Evolutionary conservation across 2,888 invertebrate species (phyloP).

Genomic region (Myathropa florea): DNA sequence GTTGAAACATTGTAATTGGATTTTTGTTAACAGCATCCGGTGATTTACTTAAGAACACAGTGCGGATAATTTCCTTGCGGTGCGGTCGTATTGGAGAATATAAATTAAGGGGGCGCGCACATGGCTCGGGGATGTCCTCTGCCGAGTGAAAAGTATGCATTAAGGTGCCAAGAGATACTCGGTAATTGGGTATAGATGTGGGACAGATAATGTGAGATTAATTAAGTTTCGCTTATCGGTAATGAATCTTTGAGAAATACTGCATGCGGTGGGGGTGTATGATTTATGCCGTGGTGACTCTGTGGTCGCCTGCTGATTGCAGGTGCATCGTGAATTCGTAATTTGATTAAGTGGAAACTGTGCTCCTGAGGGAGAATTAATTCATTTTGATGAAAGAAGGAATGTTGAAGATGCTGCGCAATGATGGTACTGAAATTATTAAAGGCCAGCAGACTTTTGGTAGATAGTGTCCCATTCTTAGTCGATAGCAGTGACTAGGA

Average conservation of each 20-base stretch:
- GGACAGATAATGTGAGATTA: conserved; percentile 44
- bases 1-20: conserved; percentile 67
- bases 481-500: no score
- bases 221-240: conserved; percentile 46
- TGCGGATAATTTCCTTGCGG: conserved; percentile 53
- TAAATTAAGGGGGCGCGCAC: conserved; percentile 36
- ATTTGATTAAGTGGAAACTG: neutral
- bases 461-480: no score
- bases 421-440: no score
- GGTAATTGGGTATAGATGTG: conserved; percentile 47
- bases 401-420: no score
- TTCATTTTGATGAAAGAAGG: no score
- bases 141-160: neutral
- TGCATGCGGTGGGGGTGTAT: neutral
- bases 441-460: no score
- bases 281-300: conserved; percentile 11
- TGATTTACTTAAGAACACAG: conserved; percentile 65
- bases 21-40: conserved; percentile 66
- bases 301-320: neutral
- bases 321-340: neutral
- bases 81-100: conserved; percentile 28
- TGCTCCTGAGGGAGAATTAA: no score
- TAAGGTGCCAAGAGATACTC: neutral
- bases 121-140: conserved; percentile 3
- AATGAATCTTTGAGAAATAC: conserved; percentile 5